Percentiles rank a stretch among this genome's conserved stretches.
Evolutionary conservation across 2,888 invertebrate species (phyloP).

Genomic region (Melikaiella ostensackeni): DNA sequence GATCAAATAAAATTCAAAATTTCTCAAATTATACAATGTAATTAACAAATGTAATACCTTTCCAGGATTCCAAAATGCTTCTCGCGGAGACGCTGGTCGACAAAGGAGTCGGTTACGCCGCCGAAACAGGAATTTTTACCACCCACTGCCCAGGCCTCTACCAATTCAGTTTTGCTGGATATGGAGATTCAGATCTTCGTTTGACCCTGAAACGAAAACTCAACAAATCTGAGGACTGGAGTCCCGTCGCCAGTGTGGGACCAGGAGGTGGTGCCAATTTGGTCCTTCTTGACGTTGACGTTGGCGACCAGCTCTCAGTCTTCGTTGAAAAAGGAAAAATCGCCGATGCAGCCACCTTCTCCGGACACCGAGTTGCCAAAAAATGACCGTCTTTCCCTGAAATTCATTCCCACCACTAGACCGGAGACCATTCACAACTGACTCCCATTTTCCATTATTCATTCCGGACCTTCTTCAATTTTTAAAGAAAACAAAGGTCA

Average conservation of each 20-base stretch:
- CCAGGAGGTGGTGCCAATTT: constrained; percentile 73
- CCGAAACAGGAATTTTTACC: constrained; percentile 76
- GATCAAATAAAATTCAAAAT: background rate
- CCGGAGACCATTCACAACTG: constrained; percentile 15
- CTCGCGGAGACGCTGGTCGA: constrained; percentile 72
- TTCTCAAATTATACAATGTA: too few species aligned
- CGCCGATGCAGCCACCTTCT: constrained; percentile 70
- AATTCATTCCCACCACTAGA: background rate
- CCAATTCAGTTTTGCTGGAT: constrained; percentile 77
- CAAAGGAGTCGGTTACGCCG: constrained; percentile 77
- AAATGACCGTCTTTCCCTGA: constrained; percentile 59
- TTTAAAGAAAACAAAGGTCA: background rate
- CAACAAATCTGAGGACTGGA: constrained; percentile 68
- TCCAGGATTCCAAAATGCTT: constrained; percentile 62
- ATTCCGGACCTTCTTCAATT: constrained; percentile 37
- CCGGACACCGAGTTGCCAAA: constrained; percentile 74
- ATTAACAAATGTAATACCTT: background rate
- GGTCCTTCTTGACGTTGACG: constrained; percentile 72
- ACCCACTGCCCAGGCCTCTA: constrained; percentile 78
- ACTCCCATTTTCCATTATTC: constrained; percentile 13
- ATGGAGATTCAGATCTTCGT: constrained; percentile 68
- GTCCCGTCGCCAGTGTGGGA: constrained; percentile 62
- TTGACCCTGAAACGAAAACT: constrained; percentile 70
- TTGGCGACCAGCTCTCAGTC: constrained; percentile 75
- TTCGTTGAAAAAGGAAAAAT: constrained; percentile 72